Percentiles rank a stretch among this genome's conserved stretches.
Evolutionary conservation across 2,888 invertebrate species (phyloP).

Genomic region (Synergus gifuensis): DNA sequence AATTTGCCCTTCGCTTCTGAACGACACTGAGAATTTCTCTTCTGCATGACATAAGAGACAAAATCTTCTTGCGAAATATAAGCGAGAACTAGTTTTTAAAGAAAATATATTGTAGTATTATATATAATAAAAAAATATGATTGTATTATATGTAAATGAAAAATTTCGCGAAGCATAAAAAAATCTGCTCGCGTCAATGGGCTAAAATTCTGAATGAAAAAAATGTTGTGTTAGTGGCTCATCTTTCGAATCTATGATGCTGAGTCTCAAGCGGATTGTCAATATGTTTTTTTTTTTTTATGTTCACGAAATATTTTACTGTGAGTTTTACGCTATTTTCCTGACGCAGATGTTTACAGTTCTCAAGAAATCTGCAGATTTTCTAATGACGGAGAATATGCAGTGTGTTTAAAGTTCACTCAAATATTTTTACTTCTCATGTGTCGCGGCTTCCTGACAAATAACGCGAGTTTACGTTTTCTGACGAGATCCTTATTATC

Average conservation of each 20-base stretch:
- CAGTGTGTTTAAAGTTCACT: constrained; percentile 42
- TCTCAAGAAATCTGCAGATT: constrained; percentile 47
- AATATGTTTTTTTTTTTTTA: constrained; percentile 4
- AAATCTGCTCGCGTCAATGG: background rate
- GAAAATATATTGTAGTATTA: background rate
- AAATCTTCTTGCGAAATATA: constrained; percentile 30
- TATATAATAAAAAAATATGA: background rate
- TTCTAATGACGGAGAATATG: constrained; percentile 25
- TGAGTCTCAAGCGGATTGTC: constrained; percentile 6
- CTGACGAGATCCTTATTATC: constrained; percentile 2
- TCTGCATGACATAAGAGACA: constrained; percentile 31
- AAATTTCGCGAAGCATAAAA: no score
- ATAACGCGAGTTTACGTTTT: constrained; percentile 37
- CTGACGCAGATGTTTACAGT: constrained; percentile 44
- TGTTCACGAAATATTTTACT: constrained; percentile 24
- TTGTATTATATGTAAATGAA: no score
- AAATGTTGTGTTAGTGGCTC: background rate
- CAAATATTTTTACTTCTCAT: constrained; percentile 30
- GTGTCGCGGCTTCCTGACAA: constrained; percentile 47
- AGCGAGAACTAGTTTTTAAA: background rate
- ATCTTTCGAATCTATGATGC: background rate
- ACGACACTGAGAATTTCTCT: constrained; percentile 20
- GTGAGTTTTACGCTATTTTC: background rate
- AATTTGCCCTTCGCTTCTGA: constrained; percentile 37
- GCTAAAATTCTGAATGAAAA: background rate